A percentile compares a stretch with the other conserved stretches of the same genome.
Conservation (phyloP, 30 jellyfish, hydroid and myxozoan species). For the Cassiopea xamachana region DNA sequence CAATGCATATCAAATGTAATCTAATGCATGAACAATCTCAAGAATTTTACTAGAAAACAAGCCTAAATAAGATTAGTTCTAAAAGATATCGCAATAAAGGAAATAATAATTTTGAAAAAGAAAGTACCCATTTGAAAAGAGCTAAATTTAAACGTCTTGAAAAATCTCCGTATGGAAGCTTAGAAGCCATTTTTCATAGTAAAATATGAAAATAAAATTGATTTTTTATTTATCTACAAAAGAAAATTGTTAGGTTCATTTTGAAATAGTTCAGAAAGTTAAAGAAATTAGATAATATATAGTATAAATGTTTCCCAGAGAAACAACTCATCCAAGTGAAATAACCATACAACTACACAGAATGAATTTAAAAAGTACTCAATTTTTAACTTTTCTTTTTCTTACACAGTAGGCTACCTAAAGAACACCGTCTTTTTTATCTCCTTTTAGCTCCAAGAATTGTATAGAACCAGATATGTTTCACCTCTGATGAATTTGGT, state of each 20-base stretch:
- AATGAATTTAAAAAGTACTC: no score
- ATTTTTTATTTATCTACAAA: no score
- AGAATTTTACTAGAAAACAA: no score
- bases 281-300: background rate
- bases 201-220: background rate
- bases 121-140: background rate
- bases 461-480: no score
- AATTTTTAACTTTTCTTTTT: no score
- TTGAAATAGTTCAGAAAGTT: background rate
- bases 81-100: background rate
- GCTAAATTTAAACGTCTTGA: background rate
- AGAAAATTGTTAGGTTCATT: background rate
- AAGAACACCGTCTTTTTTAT: no score
- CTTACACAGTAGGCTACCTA: no score
- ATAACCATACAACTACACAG: background rate
- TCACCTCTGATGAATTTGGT: no score
- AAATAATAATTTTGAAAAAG: background rate
- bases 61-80: background rate
- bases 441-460: no score
- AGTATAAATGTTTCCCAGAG: background rate
- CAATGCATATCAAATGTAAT: background rate
- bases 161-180: background rate
- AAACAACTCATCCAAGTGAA: background rate
- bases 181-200: background rate
- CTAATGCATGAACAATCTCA: background rate